Base-by-base conservation (phyloP, 2,797 vertebrate genomes). In the Ceyx erithaca region DNA sequence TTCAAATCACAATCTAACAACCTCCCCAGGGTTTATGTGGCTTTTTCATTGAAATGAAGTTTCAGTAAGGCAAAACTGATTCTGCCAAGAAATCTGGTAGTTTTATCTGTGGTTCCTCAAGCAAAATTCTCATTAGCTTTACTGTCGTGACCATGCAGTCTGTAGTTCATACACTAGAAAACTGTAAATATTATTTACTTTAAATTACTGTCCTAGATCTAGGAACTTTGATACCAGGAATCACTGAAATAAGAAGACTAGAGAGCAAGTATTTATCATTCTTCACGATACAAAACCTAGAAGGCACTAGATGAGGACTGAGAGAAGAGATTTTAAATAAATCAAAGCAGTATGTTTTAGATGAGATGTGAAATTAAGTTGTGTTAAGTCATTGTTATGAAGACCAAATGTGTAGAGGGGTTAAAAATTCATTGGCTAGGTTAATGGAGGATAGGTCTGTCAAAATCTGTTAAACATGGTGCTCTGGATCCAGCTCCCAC, bases 91-190 rank as follows among this genome's bases (percentile, higher is more conserved):
- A 94, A 85, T 88, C 61, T 87, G 31, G 58, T 59, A 61, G 78
- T 77, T 30, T 73, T 84, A 37, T 77, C 57, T 71, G 7, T 61
- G 23, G 52, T 30, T 92, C 71, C 80, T 90, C 52, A 77, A 92
- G 83, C 52, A 80, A 77, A 84, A 86, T 88, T 93, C 83, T 93
- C 52, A 73, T 94, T 93, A 90, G 64, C 84, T 82, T 93, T 57
- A 57, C 81, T 89, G 75, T 92, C 71, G 31, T 49, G 68, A 82
- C 22, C 46, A 19, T 77, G 45, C 30, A 80, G 52, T 52, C 64
- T 80, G 61, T 51, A 58, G 46, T 83, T 89, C 19, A 18, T 80
- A 82, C 10, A 7, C 21, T 77, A 84, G 67, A 73, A 55, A 54
- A 1, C 7, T 43, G n/a, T 63, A 73, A 85, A 55, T 91, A 19